Evolutionary conservation across 2,113 vertebrate species (phyloP).

Genomic region (Odontophorus gujanensis): DNA sequence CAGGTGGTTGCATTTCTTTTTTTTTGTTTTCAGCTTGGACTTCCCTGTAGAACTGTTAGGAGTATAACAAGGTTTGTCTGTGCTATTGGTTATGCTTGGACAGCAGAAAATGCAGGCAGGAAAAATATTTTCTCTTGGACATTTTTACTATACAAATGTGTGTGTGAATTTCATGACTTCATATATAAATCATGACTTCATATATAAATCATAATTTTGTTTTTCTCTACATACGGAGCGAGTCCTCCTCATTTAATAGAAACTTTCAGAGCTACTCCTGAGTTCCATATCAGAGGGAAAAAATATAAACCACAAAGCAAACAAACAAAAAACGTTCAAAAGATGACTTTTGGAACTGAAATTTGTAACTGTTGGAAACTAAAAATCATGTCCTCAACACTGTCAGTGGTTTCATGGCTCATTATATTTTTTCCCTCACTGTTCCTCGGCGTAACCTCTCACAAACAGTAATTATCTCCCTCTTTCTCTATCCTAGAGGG

Average conservation of each 20-base stretch:
- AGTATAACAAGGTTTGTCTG: neutral
- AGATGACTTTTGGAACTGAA: neutral
- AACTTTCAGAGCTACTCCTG: neutral
- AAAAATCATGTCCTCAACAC: neutral
- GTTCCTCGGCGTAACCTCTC: neutral
- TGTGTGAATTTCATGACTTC: neutral
- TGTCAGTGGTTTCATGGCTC: neutral
- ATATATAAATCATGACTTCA: neutral
- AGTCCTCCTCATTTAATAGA: neutral
- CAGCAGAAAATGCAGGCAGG: neutral
- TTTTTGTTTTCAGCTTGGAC: neutral
- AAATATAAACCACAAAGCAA: neutral
- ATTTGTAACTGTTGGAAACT: neutral
- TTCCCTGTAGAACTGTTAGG: neutral
- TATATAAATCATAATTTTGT: neutral
- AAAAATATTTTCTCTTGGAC: neutral
- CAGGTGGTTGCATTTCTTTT: too few species aligned
- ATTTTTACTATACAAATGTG: neutral
- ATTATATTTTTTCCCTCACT: neutral
- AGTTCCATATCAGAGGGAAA: neutral
- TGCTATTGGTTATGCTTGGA: neutral
- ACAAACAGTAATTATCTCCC: neutral
- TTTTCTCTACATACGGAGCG: neutral
- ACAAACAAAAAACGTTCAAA: neutral
- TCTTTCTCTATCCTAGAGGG: neutral